Base-by-base conservation (phyloP, 2,888 invertebrate genomes). In the Epistrophe grossulariae region DNA sequence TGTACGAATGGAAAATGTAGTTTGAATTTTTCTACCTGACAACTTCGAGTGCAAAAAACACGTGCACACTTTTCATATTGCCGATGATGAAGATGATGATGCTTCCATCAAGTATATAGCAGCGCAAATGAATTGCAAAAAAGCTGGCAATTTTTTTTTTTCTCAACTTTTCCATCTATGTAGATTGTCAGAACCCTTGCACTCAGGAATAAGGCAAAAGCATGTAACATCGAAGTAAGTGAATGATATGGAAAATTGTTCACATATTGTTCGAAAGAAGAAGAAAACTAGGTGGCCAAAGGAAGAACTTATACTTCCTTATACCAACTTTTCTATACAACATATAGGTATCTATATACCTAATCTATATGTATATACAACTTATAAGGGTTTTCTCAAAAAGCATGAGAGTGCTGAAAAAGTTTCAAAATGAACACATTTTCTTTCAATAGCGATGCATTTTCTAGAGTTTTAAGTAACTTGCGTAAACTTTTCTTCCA, bases 371-470 rank as follows among this genome's bases (percentile, higher is more conserved):
- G 6, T n/a, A n/a, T n/a, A n/a, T n/a, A n/a, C n/a, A 50, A 11
- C 19, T 19, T 15, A 55, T 28, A 31, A 11, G 28, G 31, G 15
- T 55, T 24, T 10, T 19, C 35, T n/a, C n/a, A n/a, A 57, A 28
- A 57, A 60, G 73, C 70, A 60, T 64, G 45, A 59, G 62, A 64
- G 82, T 71, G 79, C 55, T 72, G 68, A 72, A 79, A 87, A 87
- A 83, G 60, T 83, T 87, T 79, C 48, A 68, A 87, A 66, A 83
- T 87, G 72, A 83, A 83, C 74, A 87, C 76, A 83, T 79, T 78
- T 68, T 83, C 82, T 50, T 87, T 82, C 74, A 79, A 82, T 87
- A 79, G 79, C 68, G 48, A 70, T 83, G 79, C 85, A 79, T 79
- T 87, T 74, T 70, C 52, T 66, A 8, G 48, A 79, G 48, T 79